Evolutionary conservation across 1,140 invertebrate species (phyloP), one percentile per base, ranked within the genome.

Genomic region (Drosophila lowei): DNA sequence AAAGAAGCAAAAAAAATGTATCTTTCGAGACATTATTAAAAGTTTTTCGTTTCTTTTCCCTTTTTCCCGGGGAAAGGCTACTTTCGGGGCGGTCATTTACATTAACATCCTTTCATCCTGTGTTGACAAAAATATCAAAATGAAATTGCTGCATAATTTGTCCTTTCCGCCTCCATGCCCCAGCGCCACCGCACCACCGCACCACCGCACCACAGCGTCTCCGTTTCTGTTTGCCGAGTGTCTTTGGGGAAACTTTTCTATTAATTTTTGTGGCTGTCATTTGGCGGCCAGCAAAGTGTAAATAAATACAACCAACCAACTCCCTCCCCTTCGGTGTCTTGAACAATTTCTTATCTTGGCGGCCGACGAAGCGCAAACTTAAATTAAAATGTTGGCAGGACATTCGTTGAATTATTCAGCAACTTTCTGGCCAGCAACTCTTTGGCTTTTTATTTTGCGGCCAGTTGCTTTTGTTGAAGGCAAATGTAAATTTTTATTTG

Each of bases 71-170:
- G 0, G 23, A 25, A 25, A 48, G 59, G 66, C 72, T 47, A 63
- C 65, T 83, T 70, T 78, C 28, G 67, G 75, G 72, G 62, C 74
- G 42, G 83, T 76, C 83, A 88, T 88, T 88, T 88, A 88, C 83
- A 88, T 88, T 79, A 88, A 88, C 84, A 88, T 80, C 83, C 83
- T 86, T 86, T 86, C 83, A 86, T 83, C 76, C 81, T 72, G 60
- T 65, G 56, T 62, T 63, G 66, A 71, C 61, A 67, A 75, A 86
- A 86, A 88, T 88, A 88, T 88, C 83, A 88, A 88, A 88, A 88
- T 88, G 83, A 88, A 88, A 88, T 88, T 88, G 83, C 83, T 88
- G 83, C 83, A 88, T 88, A 88, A 88, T 88, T 88, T 88, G 83
- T 79, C 72, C 78, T 83, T 88, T 78, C 78, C 81, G 78, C 83